Percentiles rank a stretch among this genome's conserved stretches.
Evolutionary conservation across 1,140 invertebrate genomes (phyloP).

Genomic region (Brachionus manjavacas): DNA sequence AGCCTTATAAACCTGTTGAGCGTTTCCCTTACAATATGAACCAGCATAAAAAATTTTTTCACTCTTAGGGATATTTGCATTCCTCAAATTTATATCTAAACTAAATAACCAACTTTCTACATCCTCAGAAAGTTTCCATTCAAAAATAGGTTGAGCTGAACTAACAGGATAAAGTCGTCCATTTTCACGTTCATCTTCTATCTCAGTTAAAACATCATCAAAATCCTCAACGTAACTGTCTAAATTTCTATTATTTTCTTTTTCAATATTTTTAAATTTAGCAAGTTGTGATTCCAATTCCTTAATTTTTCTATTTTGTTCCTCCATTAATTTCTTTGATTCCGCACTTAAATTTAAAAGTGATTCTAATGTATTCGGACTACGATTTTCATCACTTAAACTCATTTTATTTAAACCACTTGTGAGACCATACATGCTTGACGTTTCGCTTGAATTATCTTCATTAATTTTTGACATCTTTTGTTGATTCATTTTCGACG

Average conservation of each 20-base stretch:
- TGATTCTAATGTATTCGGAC: too few relatives aligned
- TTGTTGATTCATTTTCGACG: too few relatives aligned
- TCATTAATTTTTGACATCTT: too few relatives aligned
- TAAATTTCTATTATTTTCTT: neutral
- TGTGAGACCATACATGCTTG: too few relatives aligned
- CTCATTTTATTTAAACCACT: too few relatives aligned
- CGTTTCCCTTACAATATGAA: neutral
- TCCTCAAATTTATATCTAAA: neutral
- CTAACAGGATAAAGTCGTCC: neutral
- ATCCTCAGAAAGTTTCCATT: neutral
- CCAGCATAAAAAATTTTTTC: slow-evolving; percentile 30
- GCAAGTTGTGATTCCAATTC: neutral
- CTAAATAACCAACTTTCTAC: slow-evolving; percentile 5
- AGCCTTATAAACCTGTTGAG: neutral
- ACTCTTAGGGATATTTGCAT: neutral
- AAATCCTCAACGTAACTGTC: neutral
- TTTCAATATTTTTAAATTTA: neutral
- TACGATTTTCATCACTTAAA: too few relatives aligned
- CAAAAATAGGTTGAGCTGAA: slow-evolving; percentile 16
- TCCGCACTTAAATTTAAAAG: neutral
- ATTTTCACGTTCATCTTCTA: neutral
- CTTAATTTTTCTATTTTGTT: neutral
- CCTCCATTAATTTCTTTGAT: neutral
- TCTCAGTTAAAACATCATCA: neutral
- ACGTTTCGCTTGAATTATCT: too few relatives aligned